Base-by-base conservation (phyloP, 2,888 invertebrate species). In the Drosophila anomalata region DNA sequence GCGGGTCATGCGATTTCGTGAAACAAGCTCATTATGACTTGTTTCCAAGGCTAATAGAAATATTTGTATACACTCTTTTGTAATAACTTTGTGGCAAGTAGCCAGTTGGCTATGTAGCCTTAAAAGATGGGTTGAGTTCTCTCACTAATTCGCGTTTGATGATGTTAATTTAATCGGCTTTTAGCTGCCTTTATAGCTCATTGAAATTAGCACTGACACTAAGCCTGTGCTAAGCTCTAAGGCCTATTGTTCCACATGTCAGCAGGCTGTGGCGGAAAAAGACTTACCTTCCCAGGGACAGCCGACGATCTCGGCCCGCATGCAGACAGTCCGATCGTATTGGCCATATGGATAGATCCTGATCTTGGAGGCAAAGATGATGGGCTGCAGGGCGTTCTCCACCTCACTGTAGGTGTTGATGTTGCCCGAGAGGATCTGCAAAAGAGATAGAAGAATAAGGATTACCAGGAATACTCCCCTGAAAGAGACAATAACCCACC, bases 281-380 rank as follows among this genome's bases (percentile, higher is more conserved):
- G 12, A 93, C 94, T 94, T 91, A 96, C 96, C 95, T 92, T 93
- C 93, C 94, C 95, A 96, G 76, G 92, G 93, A 92, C 97, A 97
- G 63, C 97, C 97, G 77, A 96, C 94, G 78, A 97, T 92, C 92
- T 97, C 97, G 53, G 96, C 94, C 73, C 97, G 92, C 93, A 97
- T 94, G 90, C 97, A 97, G 73, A 96, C 95, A 4, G 95, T 96
- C 70, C 96, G 93, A 77, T 95, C 94, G 89, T 95, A 95, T 68
- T 94, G 94, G 73, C 96, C 95, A 92, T 95, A 96, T 8, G 97
- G 97, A 84, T 96, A 94, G 89, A 97, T 94, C 71, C 97, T 94
- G 73, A 97, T 93, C 91, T 94, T 94, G 62, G 95, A 94, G 44
- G 96, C 96, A 67, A 96, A 94, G 77, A 96, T 94, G 26, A 96